Evolutionary conservation across 1,140 invertebrate species (phyloP), one percentile per base, ranked within the genome.

Genomic region (Calliphora vicina): DNA sequence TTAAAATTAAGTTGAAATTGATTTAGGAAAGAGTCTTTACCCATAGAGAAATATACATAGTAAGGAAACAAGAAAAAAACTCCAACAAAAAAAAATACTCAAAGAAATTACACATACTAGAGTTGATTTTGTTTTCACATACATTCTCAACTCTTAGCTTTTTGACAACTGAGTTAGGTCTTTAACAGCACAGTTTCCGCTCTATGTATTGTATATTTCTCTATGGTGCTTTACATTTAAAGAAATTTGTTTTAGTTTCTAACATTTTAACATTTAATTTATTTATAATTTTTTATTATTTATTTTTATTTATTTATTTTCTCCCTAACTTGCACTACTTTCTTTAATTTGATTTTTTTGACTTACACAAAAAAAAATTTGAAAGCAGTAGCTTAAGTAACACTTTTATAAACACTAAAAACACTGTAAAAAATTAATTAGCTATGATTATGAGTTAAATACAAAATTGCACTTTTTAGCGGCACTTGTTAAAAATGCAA

Each of bases 401-500:
- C 85, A 67, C 43, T 45, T 45, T 72, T 10, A 5, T 25, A 85
- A 42, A 78, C 43, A 78, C 78, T 13, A 45, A 73, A 43, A 25
- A 50, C 2, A 82, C 29, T 71, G 43, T 57, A 71, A 15, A 83
- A 71, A 73, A 43, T 42, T 15, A 42, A 29, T 17, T 50, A 29
- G n/a, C 1, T 35, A 2, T 5, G 6, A 35, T 35, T 35, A 35
- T 35, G 5, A 35, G 50, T 83, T 80, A 13, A 80, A 27, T 26
- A n/a, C 12, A 81, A 84, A 86, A 89, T 89, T 87, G 88, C 86
- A 89, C 88, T 89, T 89, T 89, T 89, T 88, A 89, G 88, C 87
- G 35, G 88, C 88, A 89, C 88, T 88, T 87, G 88, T 89, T 89
- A 89, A 88, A 88, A 89, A 88, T 89, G 88, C 88, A 89, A 87